Conservation (phyloP, 2,797 vertebrate species). For the Benthosema pterotum region DNA sequence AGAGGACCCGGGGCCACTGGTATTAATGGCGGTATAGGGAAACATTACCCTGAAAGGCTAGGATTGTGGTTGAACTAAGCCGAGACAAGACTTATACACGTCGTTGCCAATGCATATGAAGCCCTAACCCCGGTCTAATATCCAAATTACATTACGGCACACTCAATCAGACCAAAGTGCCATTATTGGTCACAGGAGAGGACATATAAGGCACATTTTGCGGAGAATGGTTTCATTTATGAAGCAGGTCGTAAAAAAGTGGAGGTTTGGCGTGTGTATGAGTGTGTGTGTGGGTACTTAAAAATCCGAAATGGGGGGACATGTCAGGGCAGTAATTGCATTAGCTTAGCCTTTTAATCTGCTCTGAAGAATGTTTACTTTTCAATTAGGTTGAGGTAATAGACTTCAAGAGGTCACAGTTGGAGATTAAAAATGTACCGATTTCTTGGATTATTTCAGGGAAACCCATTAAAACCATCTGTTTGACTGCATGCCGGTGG, state of each 20-base stretch:
- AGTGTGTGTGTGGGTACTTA: constrained; percentile 54
- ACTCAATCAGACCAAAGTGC: constrained; percentile 56
- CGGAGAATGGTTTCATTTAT: constrained; percentile 79
- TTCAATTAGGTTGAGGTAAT: constrained; percentile 65
- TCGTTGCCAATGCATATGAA: constrained; percentile 66
- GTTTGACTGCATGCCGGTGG: constrained; percentile 25
- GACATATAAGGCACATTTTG: constrained; percentile 70
- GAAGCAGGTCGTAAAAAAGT: constrained; percentile 74
- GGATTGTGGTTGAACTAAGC: constrained; percentile 63
- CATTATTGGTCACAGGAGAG: constrained; percentile 75
- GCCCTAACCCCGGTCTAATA: constrained; percentile 62
- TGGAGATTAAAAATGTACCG: constrained; percentile 56
- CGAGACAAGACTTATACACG: constrained; percentile 54
- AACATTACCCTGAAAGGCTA: constrained; percentile 63
- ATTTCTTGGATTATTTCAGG: constrained; percentile 42
- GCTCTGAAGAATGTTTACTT: constrained; percentile 74
- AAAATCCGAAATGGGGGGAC: constrained; percentile 64
- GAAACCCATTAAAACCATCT: constrained; percentile 27
- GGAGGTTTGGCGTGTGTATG: constrained; percentile 31
- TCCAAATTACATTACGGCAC: constrained; percentile 73
- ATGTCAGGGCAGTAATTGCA: constrained; percentile 67
- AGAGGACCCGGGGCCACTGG: constrained; percentile 49
- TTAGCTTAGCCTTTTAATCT: constrained; percentile 73
- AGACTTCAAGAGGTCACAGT: constrained; percentile 55
- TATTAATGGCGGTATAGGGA: constrained; percentile 75